Evolutionary conservation across 2,797 vertebrate species (phyloP), one percentile per base, ranked within the genome.

Genomic region (Sus cebifrons): DNA sequence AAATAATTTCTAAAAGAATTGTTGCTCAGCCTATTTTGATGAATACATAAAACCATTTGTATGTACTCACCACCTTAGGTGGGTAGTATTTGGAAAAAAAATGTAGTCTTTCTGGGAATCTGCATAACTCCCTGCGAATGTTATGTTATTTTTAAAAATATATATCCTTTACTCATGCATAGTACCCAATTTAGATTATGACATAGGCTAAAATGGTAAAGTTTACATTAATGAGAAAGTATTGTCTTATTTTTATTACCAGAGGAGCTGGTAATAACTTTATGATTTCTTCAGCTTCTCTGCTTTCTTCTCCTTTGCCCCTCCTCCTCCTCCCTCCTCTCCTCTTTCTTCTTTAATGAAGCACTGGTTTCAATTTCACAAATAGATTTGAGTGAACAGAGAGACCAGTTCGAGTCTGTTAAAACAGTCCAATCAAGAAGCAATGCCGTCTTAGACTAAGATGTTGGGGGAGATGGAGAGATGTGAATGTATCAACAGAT

Each of bases 1-100:
- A 88, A 62, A 62, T 86, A n/a, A 89, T 83, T 94, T 86, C 13
- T 20, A 16, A 54, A 91, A 77, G 49, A 74, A 49, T 83, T 44
- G 87, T 67, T 60, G 16, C 56, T 70, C 16, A 10, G 65, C 15
- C 68, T 83, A 0, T 93, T 58, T 18, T 73, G 44, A 74, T 40
- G 32, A 86, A n/a, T 40, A 86, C 86, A 86, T 77, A 82, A 93
- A 94, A 74, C 11, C 12, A 36, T 52, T 32, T 49, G 14, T 90
- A 21, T 75, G 16, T 44, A 25, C 83, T 32, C 1, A 78, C 12
- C 14, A 68, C 2, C 27, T 79, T 25, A 54, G 18, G 8, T 58
- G 6, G 15, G 15, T 44, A 52, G 21, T 82, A 9, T 78, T 49
- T 79, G 7, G 11, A 60, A 91, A 82, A 82, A 40, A 54, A 27